These are phyloP conservation scores for Zophobas atratus DNA, from an alignment of 1,140 invertebrate species.

Conservation along the genomic window DNA sequence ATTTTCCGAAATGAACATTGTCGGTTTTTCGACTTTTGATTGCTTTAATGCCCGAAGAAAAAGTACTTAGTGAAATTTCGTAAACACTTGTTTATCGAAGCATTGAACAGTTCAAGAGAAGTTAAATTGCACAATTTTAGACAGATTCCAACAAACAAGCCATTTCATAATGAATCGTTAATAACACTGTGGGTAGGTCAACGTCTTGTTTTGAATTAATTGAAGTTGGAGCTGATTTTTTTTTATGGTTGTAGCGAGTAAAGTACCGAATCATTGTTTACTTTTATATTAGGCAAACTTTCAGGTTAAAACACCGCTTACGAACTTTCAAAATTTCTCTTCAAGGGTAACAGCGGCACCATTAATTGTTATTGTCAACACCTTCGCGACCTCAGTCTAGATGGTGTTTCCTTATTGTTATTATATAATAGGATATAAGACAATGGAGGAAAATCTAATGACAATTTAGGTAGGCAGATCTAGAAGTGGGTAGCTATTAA, in stretches of 20 bases:
- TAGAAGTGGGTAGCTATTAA: neutral
- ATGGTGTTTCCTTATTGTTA: neutral
- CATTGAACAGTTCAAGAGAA: conserved; percentile 32
- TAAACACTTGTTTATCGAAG: conserved; percentile 25
- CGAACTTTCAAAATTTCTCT: conserved; percentile 43
- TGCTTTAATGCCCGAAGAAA: neutral
- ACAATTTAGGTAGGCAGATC: conserved; percentile 15
- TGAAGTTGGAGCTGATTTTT: neutral
- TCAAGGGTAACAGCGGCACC: conserved; percentile 8
- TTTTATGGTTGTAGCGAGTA: neutral
- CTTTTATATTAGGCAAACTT: neutral
- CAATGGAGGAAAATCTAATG: conserved; percentile 21
- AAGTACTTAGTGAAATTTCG: conserved; percentile 23
- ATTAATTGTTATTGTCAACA: conserved; percentile 29
- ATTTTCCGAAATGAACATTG: conserved; percentile 30
- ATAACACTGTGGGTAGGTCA: conserved; percentile 14
- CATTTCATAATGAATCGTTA: conserved; percentile 25
- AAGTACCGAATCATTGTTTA: conserved; percentile 12
- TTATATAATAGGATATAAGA: conserved; percentile 9
- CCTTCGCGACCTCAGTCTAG: neutral
- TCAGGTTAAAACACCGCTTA: neutral
- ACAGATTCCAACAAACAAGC: conserved; percentile 38
- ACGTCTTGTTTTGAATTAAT: conserved; percentile 8
- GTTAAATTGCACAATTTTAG: conserved; percentile 32
- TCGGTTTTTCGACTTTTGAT: neutral